Conservation (phyloP, 2,113 vertebrate genomes). For the Phyllostomus discolor region DNA sequence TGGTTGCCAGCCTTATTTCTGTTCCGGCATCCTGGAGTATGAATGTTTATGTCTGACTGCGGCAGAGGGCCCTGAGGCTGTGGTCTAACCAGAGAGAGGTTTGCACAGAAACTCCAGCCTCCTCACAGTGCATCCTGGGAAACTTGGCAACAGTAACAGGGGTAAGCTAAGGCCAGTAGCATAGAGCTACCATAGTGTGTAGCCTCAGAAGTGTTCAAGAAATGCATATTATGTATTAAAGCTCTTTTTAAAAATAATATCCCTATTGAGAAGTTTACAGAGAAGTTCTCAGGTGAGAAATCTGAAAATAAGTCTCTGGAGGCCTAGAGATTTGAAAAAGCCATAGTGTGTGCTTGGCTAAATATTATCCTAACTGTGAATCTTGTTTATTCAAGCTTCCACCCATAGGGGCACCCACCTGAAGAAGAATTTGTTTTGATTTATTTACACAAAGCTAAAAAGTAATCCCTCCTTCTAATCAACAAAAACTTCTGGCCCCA, state of each 20-base stretch:
- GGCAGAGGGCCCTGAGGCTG: neutral
- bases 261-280: neutral
- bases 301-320: constrained; percentile 22
- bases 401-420: neutral
- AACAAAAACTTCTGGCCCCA: constrained; percentile 41
- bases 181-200: neutral
- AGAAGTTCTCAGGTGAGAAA: constrained; percentile 1
- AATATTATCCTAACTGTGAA: constrained; percentile 20
- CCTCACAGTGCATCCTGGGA: neutral
- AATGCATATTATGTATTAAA: neutral
- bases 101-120: neutral
- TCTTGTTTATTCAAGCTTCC: constrained; percentile 5
- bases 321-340: neutral
- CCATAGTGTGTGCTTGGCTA: neutral
- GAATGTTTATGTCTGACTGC: neutral
- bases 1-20: neutral
- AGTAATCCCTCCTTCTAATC: constrained; percentile 57
- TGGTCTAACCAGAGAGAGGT: neutral
- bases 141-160: neutral
- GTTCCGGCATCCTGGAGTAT: neutral
- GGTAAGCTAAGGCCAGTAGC: neutral
- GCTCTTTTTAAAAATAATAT: neutral
- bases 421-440: constrained; percentile 55
- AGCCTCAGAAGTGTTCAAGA: neutral
- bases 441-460: constrained; percentile 57